Evolutionary conservation across 2,113 vertebrate genomes (phyloP).

Genomic region (Nansenia antarctica): DNA sequence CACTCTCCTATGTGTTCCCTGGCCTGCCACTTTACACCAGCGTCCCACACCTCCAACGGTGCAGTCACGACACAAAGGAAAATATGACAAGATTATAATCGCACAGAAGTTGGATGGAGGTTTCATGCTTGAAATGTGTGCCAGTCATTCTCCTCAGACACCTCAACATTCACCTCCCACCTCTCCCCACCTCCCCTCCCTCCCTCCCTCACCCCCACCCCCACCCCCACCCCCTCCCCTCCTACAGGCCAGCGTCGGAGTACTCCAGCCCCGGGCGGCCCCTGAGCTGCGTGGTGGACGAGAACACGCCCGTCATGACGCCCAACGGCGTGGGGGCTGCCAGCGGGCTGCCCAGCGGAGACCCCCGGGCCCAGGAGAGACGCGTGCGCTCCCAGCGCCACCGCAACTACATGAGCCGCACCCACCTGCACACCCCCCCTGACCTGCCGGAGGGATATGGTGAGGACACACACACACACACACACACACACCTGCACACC

Average conservation of each 20-base stretch:
- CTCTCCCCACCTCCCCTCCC: slow-evolving; percentile 6
- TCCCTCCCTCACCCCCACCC: neutral
- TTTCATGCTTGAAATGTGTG: too few species aligned
- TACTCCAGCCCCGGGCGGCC: slow-evolving; percentile 93
- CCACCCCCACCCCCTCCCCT: neutral
- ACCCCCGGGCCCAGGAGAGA: slow-evolving; percentile 85
- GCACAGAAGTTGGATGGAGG: too few species aligned
- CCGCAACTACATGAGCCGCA: slow-evolving; percentile 97
- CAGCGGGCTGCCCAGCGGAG: slow-evolving; percentile 78
- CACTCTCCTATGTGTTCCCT: neutral
- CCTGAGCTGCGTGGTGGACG: slow-evolving; percentile 92
- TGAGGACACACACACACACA: slow-evolving; percentile 60
- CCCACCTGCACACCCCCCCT: slow-evolving; percentile 92
- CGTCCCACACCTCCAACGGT: too few species aligned
- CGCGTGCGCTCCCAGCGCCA: slow-evolving; percentile 92
- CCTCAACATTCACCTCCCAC: too few species aligned
- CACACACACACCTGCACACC: neutral
- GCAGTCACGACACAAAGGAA: too few species aligned
- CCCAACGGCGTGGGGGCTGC: slow-evolving; percentile 88
- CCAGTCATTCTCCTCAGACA: too few species aligned
- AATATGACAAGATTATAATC: too few species aligned
- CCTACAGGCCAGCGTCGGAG: slow-evolving; percentile 88
- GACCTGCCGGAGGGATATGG: slow-evolving; percentile 95
- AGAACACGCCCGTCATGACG: slow-evolving; percentile 89
- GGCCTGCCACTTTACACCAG: neutral